Base-by-base conservation (phyloP, 2,113 vertebrate species). In the Conger conger region DNA sequence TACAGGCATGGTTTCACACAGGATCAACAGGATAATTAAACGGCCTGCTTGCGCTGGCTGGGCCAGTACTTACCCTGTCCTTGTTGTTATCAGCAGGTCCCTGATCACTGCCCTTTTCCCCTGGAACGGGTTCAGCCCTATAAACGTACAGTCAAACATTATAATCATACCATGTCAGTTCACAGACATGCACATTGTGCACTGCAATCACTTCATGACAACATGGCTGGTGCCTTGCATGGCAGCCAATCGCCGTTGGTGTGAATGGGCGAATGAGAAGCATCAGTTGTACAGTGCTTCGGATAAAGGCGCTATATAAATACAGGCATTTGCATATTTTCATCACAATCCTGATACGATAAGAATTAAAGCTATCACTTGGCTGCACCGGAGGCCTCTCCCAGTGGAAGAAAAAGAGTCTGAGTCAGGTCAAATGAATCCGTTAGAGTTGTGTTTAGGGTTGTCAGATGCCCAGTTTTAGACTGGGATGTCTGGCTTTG, bases 11-110 rank as follows among this genome's bases (percentile, higher is more conserved):
- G n/a, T 73, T 73, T 73, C 68, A 73, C 68, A 73, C 68, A 2
- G n/a, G 68, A 73, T 73, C 68, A 73, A 73, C 68, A 73, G 27
- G 27, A 73, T 73, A 73, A 73, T 73, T n/a, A 73, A 73, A 73
- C n/a, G 68, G 27, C 27, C 68, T 33, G n/a, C 68, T 73, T 30
- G 68, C n/a, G n/a, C n/a, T 73, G 27, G 27, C 27, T 33, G 1
- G 60, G 20, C 33, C 68, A 1, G n/a, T 33, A 11, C n/a, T 73
- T 73, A n/a, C 27, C 30, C 9, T n/a, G 27, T 73, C 68, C 23
- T 17, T 33, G 68, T 11, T 73, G 13, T 73, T 73, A 33, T 73
- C 68, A 73, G 23, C 33, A 33, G 68, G 68, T 73, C 68, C 30
- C 68, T 33, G 8, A 73, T n/a, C n/a, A 73, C 5, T 11, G 27